Evolutionary conservation across 2,888 invertebrate species (phyloP).

Genomic region (Cerastis rubricosa): DNA sequence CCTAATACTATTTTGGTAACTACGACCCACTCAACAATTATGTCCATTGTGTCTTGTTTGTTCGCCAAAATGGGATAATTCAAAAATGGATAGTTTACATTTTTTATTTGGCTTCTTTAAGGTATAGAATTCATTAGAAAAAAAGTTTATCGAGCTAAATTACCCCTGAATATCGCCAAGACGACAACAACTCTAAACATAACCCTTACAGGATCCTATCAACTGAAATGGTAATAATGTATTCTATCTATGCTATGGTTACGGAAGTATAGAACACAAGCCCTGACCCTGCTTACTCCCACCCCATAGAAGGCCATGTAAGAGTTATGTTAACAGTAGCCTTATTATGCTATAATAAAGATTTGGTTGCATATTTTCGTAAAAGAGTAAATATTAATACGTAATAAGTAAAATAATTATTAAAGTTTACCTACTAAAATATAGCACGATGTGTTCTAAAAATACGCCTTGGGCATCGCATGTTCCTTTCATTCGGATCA

Average conservation of each 20-base stretch:
- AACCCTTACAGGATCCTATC: conserved; percentile 14
- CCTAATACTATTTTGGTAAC: conserved; percentile 10
- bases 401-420: conserved; percentile 44
- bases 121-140: not conserved
- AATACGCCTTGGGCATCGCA: conserved; percentile 68
- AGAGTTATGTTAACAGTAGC: conserved; percentile 15
- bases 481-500: conserved; percentile 74
- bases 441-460: conserved; percentile 54
- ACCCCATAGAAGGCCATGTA: conserved; percentile 9
- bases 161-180: conserved; percentile 49
- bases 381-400: conserved; percentile 50
- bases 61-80: conserved; percentile 4
- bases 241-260: conserved; percentile 20
- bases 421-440: conserved; percentile 40
- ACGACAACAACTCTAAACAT: conserved; percentile 15
- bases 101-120: conserved; percentile 12
- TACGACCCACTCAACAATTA: conserved; percentile 21
- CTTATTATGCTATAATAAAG: conserved; percentile 5
- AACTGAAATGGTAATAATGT: conserved; percentile 5
- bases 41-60: conserved; percentile 1
- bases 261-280: conserved; percentile 3
- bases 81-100: not conserved
- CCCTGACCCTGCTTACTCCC: not conserved
- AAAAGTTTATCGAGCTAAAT: conserved; percentile 33
- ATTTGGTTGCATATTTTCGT: conserved; percentile 52